These are phyloP conservation scores for Cnemophilus loriae DNA, from an alignment of 2,113 vertebrate species.

Conservation along the genomic window DNA sequence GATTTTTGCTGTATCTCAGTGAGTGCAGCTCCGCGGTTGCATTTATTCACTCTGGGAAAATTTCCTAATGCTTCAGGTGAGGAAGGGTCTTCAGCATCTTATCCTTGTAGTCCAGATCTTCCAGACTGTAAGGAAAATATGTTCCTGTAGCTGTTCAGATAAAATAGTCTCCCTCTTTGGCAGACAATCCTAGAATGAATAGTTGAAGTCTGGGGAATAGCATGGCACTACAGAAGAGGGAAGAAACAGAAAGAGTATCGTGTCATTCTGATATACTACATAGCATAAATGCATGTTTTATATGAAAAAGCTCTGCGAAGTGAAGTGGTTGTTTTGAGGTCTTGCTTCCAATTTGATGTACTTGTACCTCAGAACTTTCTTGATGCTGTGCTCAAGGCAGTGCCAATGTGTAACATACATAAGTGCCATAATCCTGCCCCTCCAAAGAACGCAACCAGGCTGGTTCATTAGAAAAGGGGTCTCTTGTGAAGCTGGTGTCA, in stretches of 20 bases:
- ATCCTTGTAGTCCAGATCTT: neutral
- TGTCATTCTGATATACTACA: neutral
- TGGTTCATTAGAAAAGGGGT: neutral
- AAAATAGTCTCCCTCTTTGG: neutral
- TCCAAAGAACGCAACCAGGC: neutral
- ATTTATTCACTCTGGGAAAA: neutral
- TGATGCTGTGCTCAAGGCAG: neutral
- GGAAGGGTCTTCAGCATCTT: neutral
- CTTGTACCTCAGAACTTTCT: neutral
- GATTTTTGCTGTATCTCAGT: neutral
- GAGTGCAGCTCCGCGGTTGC: neutral
- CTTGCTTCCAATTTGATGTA: neutral
- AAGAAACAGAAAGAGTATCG: neutral
- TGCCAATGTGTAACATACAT: fast-evolving
- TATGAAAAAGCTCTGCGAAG: neutral
- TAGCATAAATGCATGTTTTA: neutral
- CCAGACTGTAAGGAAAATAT: neutral
- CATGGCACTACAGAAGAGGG: neutral
- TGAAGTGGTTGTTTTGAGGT: neutral
- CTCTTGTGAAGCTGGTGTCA: neutral
- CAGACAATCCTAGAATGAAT: neutral
- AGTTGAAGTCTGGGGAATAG: neutral
- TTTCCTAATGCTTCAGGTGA: neutral
- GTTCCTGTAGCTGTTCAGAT: neutral
- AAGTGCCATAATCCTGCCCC: fast-evolving